These are phyloP conservation scores for Poeciliopsis retropinna DNA, from an alignment of 2,113 vertebrate species.

Conservation along the genomic window DNA sequence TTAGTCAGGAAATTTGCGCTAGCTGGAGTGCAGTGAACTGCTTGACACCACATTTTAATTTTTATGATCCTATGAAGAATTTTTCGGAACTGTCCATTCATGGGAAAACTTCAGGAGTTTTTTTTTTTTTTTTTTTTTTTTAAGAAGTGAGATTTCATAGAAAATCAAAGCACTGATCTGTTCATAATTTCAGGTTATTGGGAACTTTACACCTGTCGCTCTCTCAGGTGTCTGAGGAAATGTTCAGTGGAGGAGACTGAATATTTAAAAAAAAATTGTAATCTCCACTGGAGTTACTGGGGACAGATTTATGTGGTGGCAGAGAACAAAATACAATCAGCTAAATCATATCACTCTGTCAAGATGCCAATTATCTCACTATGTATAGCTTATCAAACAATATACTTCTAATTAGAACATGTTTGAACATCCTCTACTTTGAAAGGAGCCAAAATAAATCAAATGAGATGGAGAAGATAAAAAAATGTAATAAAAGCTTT, in stretches of 20 bases:
- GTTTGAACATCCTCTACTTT: conserved; percentile 31
- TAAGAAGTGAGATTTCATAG: conserved; percentile 1
- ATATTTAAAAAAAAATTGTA: conserved; percentile 61
- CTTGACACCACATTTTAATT: no score
- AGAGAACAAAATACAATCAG: conserved; percentile 68
- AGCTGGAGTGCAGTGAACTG: no score
- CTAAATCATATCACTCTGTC: conserved; percentile 71
- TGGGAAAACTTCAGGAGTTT: background rate
- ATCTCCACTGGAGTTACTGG: conserved; percentile 54
- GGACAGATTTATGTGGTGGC: conserved; percentile 73
- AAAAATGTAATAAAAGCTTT: conserved; percentile 15
- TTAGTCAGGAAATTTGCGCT: no score
- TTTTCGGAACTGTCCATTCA: background rate
- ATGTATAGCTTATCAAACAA: conserved; percentile 63
- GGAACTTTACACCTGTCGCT: conserved; percentile 36
- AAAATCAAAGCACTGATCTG: conserved; percentile 6
- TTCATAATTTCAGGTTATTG: conserved; percentile 23
- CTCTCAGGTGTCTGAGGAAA: conserved; percentile 31
- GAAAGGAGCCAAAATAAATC: background rate
- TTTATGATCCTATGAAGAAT: background rate
- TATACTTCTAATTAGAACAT: conserved; percentile 59
- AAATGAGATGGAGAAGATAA: conserved; percentile 9
- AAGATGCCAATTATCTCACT: conserved; percentile 74
- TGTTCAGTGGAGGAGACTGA: conserved; percentile 31
- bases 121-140: background rate